These are phyloP conservation scores for Cryptocephalus moraei DNA, from an alignment of 2,888 invertebrate species.

Conservation along the genomic window DNA sequence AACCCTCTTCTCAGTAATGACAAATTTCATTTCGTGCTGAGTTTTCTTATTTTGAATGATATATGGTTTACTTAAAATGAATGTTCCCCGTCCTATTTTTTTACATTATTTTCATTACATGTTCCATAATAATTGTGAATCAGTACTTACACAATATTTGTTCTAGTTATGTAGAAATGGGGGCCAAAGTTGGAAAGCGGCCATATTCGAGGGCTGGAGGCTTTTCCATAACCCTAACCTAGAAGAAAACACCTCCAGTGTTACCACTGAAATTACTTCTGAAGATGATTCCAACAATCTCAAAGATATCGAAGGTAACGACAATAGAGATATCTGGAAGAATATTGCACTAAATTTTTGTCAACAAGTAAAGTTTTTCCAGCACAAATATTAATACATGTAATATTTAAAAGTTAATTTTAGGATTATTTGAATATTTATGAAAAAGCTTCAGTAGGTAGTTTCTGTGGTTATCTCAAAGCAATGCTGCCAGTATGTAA, in stretches of 20 bases:
- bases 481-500: constrained; percentile 65
- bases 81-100: too few species aligned
- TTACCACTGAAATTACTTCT: constrained; percentile 22
- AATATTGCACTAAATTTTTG: constrained; percentile 53
- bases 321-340: constrained; percentile 70
- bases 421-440: constrained; percentile 44
- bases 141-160: background rate
- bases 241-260: constrained; percentile 37
- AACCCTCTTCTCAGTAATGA: too few species aligned
- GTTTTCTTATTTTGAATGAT: too few species aligned
- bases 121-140: too few species aligned
- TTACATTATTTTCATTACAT: too few species aligned
- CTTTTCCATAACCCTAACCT: constrained; percentile 79
- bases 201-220: constrained; percentile 83
- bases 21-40: too few species aligned
- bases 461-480: constrained; percentile 73
- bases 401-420: background rate
- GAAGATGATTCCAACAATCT: constrained; percentile 23
- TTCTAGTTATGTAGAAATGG: constrained; percentile 60
- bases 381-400: too few species aligned
- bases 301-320: constrained; percentile 63
- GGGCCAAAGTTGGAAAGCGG: constrained; percentile 89
- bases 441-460: constrained; percentile 62
- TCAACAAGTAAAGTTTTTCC: constrained; percentile 22
- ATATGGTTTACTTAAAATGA: too few species aligned